Base-by-base conservation (phyloP, 2,888 invertebrate species). In the Iphiclides podalirius region DNA sequence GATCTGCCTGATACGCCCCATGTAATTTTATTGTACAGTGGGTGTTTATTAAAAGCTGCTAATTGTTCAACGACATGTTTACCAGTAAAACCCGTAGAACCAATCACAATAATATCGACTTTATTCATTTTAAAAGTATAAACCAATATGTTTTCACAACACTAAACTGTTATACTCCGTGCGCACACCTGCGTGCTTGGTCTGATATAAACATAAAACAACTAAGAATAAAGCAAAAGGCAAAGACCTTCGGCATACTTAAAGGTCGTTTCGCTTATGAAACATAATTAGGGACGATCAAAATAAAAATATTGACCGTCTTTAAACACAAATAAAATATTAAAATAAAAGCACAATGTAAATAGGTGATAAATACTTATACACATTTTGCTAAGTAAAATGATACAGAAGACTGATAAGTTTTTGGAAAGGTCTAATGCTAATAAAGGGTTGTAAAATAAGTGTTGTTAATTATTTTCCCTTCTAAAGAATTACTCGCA, bases 51-150 rank as follows among this genome's bases (percentile, higher is more conserved):
- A 15, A 62, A 47, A 16, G 52, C 52, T 1, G 60, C 58, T 36
- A 73, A 58, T 37, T 61, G 59, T 45, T 65, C 61, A 26, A 65
- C 67, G 4, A 65, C 61, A 40, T 61, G 55, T 47, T 57, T 61
- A 0, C 75, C 75, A 0, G 72, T 71, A 37, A 71, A 75, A 4
- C 75, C 75, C 2, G 71, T 69, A 4, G 72, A 70, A n/a, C 75
- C 75, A 8, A 75, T 55, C 11, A 73, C 60, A 6, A 73, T 47
- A 6, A 73, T 47, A 53, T 75, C 73, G 4, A 70, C 47, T 48
- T 55, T 61, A 51, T 60, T 26, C 47, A 54, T 55, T 50, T 44
- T 33, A 13, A 7, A 9, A 9, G 28, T 4, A 6, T 3, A 40
- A 40, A 28, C 4, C 13, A 8, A 26, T 14, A 7, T 9, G 2